Base-by-base conservation (phyloP, 2,797 vertebrate genomes). In the Balearica regulorum region DNA sequence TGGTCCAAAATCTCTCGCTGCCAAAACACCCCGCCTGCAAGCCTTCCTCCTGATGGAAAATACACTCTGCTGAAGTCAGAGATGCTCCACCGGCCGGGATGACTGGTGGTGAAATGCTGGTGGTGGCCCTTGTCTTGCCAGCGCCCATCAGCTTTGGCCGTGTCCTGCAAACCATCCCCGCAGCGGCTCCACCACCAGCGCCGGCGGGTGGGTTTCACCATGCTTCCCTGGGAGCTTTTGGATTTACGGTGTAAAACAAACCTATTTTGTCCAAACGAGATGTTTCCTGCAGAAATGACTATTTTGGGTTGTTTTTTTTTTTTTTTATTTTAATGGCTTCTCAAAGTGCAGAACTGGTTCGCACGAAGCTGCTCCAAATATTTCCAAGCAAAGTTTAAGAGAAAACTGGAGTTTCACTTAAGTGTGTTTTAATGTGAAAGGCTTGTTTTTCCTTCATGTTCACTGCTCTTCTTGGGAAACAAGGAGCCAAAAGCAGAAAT, bases 381-480 rank as follows among this genome's bases (percentile, higher is more conserved):
- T 84, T 92, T 92, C 92, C 92, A 60, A 87, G 89, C 16, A 39
- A 87, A 92, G 49, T 94, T 94, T 95, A 95, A 94, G 84, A 96
- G 96, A 65, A 95, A 96, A 94, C 95, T 91, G 95, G 84, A 94
- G 64, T 94, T 96, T 90, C 41, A 0, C 58, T 96, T 92, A 93
- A 92, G 69, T 1, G 0, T 57, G 33, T 69, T 96, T 96, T 95
- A 95, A 89, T 89, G 72, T 61, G 88, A 57, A 85, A 89, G 57
- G 76, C 69, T 96, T 87, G 75, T 85, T 93, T 95, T 96, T 31
- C 89, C 82, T 90, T 95, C 76, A 7, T 64, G 76, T 83, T 94
- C 93, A 35, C 76, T 80, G 78, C 46, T 94, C 82, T 88, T 93
- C 89, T 81, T 78, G 79, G 94, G 66, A 94, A 96, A 81, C 53